Percentiles rank a stretch among this genome's conserved stretches.
Evolutionary conservation across 2,888 invertebrate genomes (phyloP).

Genomic region (Meteorus cinctellus): DNA sequence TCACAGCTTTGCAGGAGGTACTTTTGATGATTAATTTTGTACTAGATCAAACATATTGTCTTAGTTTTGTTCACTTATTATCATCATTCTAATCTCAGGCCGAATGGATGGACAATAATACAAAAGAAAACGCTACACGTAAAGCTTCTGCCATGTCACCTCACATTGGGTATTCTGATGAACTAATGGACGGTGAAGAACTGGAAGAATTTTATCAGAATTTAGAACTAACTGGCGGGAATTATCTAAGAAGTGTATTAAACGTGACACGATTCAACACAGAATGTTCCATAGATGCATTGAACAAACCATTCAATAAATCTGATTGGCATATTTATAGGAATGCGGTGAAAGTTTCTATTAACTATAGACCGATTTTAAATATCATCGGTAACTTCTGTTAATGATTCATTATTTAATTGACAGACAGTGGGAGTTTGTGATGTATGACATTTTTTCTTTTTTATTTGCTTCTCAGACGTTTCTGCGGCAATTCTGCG

Average conservation of each 20-base stretch:
- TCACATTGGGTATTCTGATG: constrained; percentile 94
- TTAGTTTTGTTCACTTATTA: too few species aligned
- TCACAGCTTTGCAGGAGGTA: constrained; percentile 82
- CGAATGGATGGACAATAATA: constrained; percentile 85
- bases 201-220: constrained; percentile 84
- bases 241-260: constrained; percentile 74
- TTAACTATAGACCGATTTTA: constrained; percentile 75
- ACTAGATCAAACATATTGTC: too few species aligned
- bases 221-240: constrained; percentile 71
- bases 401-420: background rate
- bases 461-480: constrained; percentile 76
- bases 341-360: constrained; percentile 75
- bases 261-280: constrained; percentile 75
- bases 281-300: constrained; percentile 74
- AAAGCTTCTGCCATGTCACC: constrained; percentile 89
- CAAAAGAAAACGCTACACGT: constrained; percentile 83
- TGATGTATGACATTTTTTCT: constrained; percentile 40
- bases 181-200: constrained; percentile 87
- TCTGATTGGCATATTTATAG: constrained; percentile 76
- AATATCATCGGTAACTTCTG: constrained; percentile 76
- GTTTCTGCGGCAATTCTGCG: constrained; percentile 95
- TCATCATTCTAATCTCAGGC: constrained; percentile 66
- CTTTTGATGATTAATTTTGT: too few species aligned
- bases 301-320: constrained; percentile 75
- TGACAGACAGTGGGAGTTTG: too few species aligned